Evolutionary conservation across 1,140 invertebrate species (phyloP).

Genomic region (Monochamus saltuarius): DNA sequence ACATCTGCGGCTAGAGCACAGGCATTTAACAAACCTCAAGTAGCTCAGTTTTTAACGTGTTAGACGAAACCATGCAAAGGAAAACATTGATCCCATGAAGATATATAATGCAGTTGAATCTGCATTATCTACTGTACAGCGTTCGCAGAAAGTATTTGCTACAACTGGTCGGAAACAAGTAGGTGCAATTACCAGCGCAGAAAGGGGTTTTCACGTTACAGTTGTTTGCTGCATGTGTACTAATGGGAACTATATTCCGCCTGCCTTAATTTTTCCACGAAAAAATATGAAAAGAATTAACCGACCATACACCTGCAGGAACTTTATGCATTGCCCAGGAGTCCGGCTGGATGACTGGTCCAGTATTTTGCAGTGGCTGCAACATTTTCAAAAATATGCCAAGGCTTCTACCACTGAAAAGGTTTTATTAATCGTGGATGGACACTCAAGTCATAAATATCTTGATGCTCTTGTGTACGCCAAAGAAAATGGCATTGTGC

Average conservation of each 20-base stretch:
- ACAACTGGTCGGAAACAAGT: constrained; percentile 45
- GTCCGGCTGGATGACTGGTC: too few relatives aligned
- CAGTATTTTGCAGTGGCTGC: too few relatives aligned
- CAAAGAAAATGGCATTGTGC: constrained; percentile 29
- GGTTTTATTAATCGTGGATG: too few relatives aligned
- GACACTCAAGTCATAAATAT: constrained; percentile 44
- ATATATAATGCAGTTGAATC: too few relatives aligned
- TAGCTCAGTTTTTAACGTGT: too few relatives aligned
- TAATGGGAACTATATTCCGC: not conserved
- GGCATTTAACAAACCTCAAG: constrained; percentile 44
- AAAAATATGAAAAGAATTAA: too few relatives aligned
- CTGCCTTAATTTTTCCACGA: constrained; percentile 17
- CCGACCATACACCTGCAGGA: too few relatives aligned
- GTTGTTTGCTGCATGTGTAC: constrained; percentile 19
- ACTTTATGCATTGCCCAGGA: too few relatives aligned
- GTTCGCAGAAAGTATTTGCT: constrained; percentile 39
- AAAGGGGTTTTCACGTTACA: constrained; percentile 45
- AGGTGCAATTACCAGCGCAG: constrained; percentile 36
- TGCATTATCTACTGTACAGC: constrained; percentile 37
- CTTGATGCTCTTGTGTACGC: constrained; percentile 33
- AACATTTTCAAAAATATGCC: too few relatives aligned
- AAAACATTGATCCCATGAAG: too few relatives aligned
- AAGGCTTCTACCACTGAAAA: too few relatives aligned
- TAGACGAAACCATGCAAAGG: too few relatives aligned
- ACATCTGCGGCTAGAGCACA: constrained; percentile 21